Evolutionary conservation across 2,888 invertebrate species (phyloP), one percentile per base, ranked within the genome.

Genomic region (Caenorhabditis doughertyi): DNA sequence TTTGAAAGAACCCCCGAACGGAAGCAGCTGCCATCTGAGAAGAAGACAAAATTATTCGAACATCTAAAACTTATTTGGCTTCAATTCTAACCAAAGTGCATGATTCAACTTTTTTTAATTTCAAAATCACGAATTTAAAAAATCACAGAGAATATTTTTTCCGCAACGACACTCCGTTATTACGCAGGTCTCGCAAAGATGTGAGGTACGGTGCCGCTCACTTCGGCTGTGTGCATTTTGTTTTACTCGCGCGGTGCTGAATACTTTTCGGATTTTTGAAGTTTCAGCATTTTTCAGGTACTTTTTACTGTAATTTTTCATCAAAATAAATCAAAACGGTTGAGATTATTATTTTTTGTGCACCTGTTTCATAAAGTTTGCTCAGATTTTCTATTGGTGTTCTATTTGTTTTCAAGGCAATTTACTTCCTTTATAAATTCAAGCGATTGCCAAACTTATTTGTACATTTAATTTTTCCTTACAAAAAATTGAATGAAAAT

Each of bases 1-100:
- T 58, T 35, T 85, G 82, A 27, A 86, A 85, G 35, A 85, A 76
- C 1, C 76, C 79, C 3, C 65, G 44, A 11, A 83, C 71, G 23
- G 71, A 71, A 11, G 70, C 71, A 16, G 72, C 79, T 18, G 83
- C 83, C 79, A 79, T 83, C 65, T 82, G 58, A 27, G 58, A 64
- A 9, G 39, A 39, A 39, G 16, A 39, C 3, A 32, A 9, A 9
- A 32, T 7, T 4, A 32, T 5, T 9, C 32, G 49, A 23, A 32
- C 35, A 7, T 67, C 1, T 27, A 42, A 42, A 29, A 49, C 18
- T 32, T 23, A 32, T 23, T 21, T 3, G 25, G 21, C 7, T n/a
- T n/a, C n/a, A 32, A 68, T 29, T 21, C 7, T 1, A 60, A 42
- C 7, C 32, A 32, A 7, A 32, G 4, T 9, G 25, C 47, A 35